These are phyloP conservation scores for Cosmia pyralina DNA, from an alignment of 2,888 invertebrate genomes.

Conservation along the genomic window DNA sequence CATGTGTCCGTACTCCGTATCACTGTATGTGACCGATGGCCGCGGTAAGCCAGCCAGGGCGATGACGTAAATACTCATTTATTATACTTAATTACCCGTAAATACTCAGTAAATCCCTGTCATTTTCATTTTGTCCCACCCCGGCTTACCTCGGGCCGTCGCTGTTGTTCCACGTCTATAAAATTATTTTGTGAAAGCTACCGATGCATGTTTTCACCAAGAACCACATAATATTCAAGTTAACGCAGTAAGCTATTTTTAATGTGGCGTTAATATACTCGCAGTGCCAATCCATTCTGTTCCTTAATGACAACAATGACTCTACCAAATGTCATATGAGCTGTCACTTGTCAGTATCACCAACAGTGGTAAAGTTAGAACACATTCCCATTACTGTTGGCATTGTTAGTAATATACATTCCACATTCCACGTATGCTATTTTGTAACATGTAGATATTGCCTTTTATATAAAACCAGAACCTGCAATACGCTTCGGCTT, in stretches of 20 bases:
- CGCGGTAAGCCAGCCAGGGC: slow-evolving; percentile 39
- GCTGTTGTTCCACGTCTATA: slow-evolving; percentile 51
- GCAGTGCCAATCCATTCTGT: slow-evolving; percentile 25
- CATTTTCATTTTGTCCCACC: slow-evolving; percentile 48
- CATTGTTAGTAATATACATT: slow-evolving; percentile 19
- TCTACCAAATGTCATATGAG: slow-evolving; percentile 47
- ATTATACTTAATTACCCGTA: slow-evolving; percentile 58
- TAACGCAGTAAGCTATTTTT: slow-evolving; percentile 53
- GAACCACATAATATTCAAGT: slow-evolving; percentile 54
- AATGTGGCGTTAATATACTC: slow-evolving; percentile 33
- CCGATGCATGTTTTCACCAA: slow-evolving; percentile 57
- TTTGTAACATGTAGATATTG: slow-evolving; percentile 49
- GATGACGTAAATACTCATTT: slow-evolving; percentile 54
- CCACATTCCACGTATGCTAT: slow-evolving; percentile 40
- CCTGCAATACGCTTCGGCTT: slow-evolving; percentile 39
- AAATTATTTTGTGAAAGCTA: slow-evolving; percentile 63
- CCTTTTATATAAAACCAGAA: slow-evolving; percentile 51
- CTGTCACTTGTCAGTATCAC: slow-evolving; percentile 38
- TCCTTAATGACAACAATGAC: slow-evolving; percentile 50
- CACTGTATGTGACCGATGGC: slow-evolving; percentile 56
- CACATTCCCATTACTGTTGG: slow-evolving; percentile 43
- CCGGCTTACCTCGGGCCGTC: slow-evolving; percentile 32
- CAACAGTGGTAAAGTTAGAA: slow-evolving; percentile 41
- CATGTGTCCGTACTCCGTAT: slow-evolving; percentile 77
- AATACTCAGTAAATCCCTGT: slow-evolving; percentile 48